phyloP scores from a whole-genome alignment of 2,888 invertebrate genomes.

The Fragum whitleyi region DNA sequence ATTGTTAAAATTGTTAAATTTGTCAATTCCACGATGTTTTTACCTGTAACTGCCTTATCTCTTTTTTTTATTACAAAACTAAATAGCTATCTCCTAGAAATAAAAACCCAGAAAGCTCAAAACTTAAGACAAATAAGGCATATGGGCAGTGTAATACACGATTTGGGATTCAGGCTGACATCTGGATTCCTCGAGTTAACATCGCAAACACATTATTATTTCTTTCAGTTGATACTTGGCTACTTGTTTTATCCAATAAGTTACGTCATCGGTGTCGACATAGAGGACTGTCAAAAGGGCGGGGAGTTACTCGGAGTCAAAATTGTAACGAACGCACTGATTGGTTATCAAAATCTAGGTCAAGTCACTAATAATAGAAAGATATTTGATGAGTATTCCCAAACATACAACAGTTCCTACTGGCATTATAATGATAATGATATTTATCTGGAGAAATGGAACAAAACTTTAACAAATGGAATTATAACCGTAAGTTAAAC shows the following conservation, averaged over 20 bases:
- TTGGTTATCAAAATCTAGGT: slow-evolving; percentile 51
- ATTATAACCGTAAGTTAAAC: slow-evolving; percentile 58
- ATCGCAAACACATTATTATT: too few relatives aligned
- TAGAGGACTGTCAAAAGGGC: slow-evolving; percentile 36
- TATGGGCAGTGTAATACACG: too few relatives aligned
- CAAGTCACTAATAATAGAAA: slow-evolving; percentile 43
- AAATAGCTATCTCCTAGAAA: too few relatives aligned
- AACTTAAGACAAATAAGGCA: too few relatives aligned
- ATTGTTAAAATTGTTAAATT: too few relatives aligned
- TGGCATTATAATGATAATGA: slow-evolving; percentile 56
- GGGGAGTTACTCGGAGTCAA: slow-evolving; percentile 47
- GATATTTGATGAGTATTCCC: slow-evolving; percentile 49
- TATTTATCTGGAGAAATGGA: slow-evolving; percentile 60
- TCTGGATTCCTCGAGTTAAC: too few relatives aligned
- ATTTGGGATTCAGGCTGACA: too few relatives aligned
- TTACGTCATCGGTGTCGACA: slow-evolving; percentile 54
- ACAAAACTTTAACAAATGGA: slow-evolving; percentile 63
- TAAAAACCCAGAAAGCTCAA: too few relatives aligned
- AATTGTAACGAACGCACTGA: slow-evolving; percentile 23
- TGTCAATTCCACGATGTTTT: too few relatives aligned
- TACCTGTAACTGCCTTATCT: too few relatives aligned
- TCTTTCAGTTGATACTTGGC: slow-evolving; percentile 43
- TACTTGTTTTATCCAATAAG: slow-evolving; percentile 62
- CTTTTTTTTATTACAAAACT: too few relatives aligned
- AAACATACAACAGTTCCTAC: slow-evolving; percentile 46